These are phyloP conservation scores for Protodeltote pygarga DNA, from an alignment of 2,888 invertebrate species.

Conservation along the genomic window DNA sequence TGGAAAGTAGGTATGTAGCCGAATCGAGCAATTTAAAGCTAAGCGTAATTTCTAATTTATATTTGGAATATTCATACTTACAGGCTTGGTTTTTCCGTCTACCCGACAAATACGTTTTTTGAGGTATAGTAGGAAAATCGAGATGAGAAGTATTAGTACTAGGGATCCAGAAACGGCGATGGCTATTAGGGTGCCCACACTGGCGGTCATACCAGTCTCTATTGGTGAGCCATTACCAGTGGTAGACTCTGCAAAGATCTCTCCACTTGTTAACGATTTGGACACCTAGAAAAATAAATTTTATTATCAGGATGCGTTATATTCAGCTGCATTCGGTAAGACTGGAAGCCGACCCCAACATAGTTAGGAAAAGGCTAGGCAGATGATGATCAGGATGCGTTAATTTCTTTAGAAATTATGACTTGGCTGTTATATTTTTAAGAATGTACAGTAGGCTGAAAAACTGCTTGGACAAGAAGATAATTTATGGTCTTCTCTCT, in stretches of 20 bases:
- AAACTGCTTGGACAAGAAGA: no score
- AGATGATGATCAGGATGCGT: no score
- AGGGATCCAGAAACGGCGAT: conserved; percentile 67
- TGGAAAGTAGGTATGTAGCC: conserved; percentile 30
- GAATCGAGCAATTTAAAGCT: conserved; percentile 12
- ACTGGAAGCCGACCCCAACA: no score
- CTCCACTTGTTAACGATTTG: conserved; percentile 63
- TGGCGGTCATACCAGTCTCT: conserved; percentile 57
- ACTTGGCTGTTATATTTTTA: no score
- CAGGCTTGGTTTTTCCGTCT: conserved; percentile 79
- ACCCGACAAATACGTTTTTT: conserved; percentile 72
- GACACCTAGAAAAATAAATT: conserved; percentile 60
- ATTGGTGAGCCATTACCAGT: conserved; percentile 56
- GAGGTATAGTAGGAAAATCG: conserved; percentile 65
- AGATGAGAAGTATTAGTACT: conserved; percentile 63
- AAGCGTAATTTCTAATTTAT: conserved; percentile 6
- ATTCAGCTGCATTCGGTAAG: no score
- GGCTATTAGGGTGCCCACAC: conserved; percentile 60
- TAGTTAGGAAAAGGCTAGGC: no score
- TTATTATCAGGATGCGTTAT: no score
- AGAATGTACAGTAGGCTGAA: no score
- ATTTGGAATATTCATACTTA: conserved; percentile 49
- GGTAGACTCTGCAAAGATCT: conserved; percentile 61
- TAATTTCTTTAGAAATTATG: no score
- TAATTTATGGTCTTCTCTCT: no score